Evolutionary conservation across 1,140 invertebrate species (phyloP), one percentile per base, ranked within the genome.

Genomic region (Maconellicoccus hirsutus): DNA sequence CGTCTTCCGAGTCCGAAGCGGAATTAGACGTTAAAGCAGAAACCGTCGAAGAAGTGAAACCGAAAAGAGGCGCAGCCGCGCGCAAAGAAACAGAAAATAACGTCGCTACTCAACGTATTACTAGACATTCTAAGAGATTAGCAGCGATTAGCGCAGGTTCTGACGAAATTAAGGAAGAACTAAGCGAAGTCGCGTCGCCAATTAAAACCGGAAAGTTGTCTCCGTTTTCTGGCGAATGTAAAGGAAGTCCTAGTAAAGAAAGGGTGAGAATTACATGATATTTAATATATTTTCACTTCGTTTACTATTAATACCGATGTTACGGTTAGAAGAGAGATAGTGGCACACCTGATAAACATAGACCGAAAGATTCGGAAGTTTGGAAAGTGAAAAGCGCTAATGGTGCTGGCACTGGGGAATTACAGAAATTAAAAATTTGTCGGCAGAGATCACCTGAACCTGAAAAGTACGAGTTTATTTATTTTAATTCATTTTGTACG

Each of bases 401-500:
- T 26, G 61, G 61, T 26, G 61, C 61, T 66, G 61, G 61, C 61
- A 66, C 22, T 23, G 61, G 61, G 10, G 61, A 66, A 66, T 23
- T 66, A 23, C 61, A 66, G 21, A 66, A 66, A 23, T 66, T 66
- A 23, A 66, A 66, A 66, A 66, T 66, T 16, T 66, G 61, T 16
- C 61, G 61, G 3, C 61, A 66, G 25, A 2, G 61, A 25, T 66
- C 61, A 14, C 61, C 61, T 4, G 61, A 66, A 25, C 42, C 42
- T 16, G 12, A 33, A 12, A 6, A 33, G 29, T 33, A 6, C 29
- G 29, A 6, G 29, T 33, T 6, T 33, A 33, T 33, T 33, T 33
- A n/a, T n/a, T n/a, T n/a, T n/a, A n/a, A n/a, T n/a, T n/a, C n/a
- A n/a, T n/a, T n/a, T n/a, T n/a, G n/a, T n/a, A n/a, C n/a, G n/a